Evolutionary conservation across 1,140 invertebrate genomes (phyloP), one percentile per base, ranked within the genome.

Genomic region (Cylas formicarius): DNA sequence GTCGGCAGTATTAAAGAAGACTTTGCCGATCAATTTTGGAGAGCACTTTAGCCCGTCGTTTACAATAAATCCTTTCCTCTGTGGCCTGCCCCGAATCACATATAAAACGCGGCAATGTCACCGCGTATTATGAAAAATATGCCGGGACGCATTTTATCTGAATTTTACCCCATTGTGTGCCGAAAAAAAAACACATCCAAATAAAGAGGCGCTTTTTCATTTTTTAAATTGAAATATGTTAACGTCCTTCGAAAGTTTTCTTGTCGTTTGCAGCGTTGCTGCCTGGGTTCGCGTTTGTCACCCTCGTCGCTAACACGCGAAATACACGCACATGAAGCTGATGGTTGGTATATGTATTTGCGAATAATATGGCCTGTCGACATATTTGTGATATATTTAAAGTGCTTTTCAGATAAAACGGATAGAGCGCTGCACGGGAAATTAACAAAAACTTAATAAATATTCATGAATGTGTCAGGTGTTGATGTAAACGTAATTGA

Each of bases 361-460:
- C n/a, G n/a, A n/a, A n/a, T n/a, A n/a, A n/a, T n/a, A n/a, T n/a
- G n/a, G n/a, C 37, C 22, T 10, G 37, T 27, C 37, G 24, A 39
- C 33, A 37, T 21, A 28, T 31, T 32, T 28, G 26, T 45, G 39
- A 45, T 27, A 16, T 36, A 23, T 46, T 46, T 39, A 37, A 46
- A 37, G 40, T 46, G 44, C 34, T 46, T 46, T 46, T 46, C 40
- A 37, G 36, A 33, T 36, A 46, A 46, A 38, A 46, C 29, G 44
- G 34, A 18, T 38, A 32, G 21, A 38, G 40, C 20, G 14, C 44
- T 37, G n/a, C 34, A 21, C 36, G 40, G 44, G 44, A 46, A 46
- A 46, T 46, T 46, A 31, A 46, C 39, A 46, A 46, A 46, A 46
- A 37, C 19, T 24, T 39, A 17, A 46, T 46, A 46, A 46, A 46